phyloP scores from a whole-genome alignment of 23 tunicate species.

The Halocynthia roretzi region DNA sequence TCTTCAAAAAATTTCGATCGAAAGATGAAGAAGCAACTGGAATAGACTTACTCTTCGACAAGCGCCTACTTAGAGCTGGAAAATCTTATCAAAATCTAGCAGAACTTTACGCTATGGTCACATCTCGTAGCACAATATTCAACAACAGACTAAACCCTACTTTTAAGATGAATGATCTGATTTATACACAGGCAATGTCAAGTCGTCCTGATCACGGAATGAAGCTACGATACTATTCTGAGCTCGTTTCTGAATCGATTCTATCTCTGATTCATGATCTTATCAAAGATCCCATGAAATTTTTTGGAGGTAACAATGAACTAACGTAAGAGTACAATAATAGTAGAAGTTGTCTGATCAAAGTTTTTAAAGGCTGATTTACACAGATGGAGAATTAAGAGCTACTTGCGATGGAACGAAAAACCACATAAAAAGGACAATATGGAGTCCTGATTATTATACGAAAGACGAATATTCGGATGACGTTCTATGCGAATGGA shows the following conservation, averaged over 20 bases:
- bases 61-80: not conserved
- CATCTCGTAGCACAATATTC: not conserved
- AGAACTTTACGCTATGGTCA: conserved; percentile 51
- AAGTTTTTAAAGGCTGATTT: conserved; percentile 30
- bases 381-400: conserved; percentile 18
- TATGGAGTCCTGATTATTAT: conserved; percentile 70
- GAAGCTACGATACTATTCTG: conserved; percentile 11
- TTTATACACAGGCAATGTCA: conserved; percentile 29
- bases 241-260: conserved; percentile 24
- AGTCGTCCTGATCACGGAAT: conserved; percentile 42
- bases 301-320: conserved; percentile 64
- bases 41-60: not conserved
- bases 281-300: conserved; percentile 28
- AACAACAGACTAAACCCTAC: not conserved
- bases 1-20: conserved; percentile 7
- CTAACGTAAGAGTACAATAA: not conserved
- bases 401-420: conserved; percentile 55
- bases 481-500: conserved; percentile 50
- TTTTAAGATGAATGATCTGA: not conserved
- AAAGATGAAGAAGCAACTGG: not conserved
- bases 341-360: not conserved
- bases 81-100: conserved; percentile 42
- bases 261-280: conserved; percentile 3
- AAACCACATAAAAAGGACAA: conserved; percentile 28
- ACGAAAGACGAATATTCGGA: conserved; percentile 20